phyloP scores from a whole-genome alignment of 2,888 invertebrate species.

The Drosophila macrospina region DNA sequence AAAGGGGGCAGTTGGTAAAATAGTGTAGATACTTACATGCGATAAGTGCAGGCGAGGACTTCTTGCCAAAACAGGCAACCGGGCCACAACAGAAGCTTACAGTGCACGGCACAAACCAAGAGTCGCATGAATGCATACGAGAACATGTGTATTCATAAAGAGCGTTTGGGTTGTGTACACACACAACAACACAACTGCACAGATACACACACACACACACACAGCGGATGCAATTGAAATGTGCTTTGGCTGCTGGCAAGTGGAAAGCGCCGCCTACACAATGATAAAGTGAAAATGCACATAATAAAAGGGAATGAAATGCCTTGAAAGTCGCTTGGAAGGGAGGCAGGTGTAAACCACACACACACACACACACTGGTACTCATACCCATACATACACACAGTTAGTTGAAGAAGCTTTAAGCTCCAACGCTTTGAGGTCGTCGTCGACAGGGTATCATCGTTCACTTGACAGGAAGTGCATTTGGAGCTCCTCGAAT shows the following conservation, averaged over 20 bases:
- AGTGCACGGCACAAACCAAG: slow-evolving; percentile 36
- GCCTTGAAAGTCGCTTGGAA: neutral
- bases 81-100: slow-evolving; percentile 39
- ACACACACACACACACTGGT: neutral
- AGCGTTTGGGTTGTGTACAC: neutral
- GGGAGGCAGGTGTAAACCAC: neutral
- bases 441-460: slow-evolving; percentile 1
- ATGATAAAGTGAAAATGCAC: slow-evolving; percentile 76
- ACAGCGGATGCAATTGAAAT: slow-evolving; percentile 39
- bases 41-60: slow-evolving; percentile 49
- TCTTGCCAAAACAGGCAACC: slow-evolving; percentile 35
- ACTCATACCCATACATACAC: slow-evolving; percentile 3
- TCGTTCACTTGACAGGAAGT: slow-evolving; percentile 56
- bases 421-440: slow-evolving; percentile 34
- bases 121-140: slow-evolving; percentile 14
- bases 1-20: slow-evolving; percentile 30
- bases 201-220: neutral
- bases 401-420: slow-evolving; percentile 64
- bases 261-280: slow-evolving; percentile 65
- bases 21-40: slow-evolving; percentile 67
- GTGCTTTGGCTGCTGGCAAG: slow-evolving; percentile 58
- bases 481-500: slow-evolving; percentile 34
- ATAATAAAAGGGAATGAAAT: slow-evolving; percentile 37
- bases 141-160: slow-evolving; percentile 7
- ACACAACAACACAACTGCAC: neutral